Percentiles rank a stretch among this genome's conserved stretches.
These are phyloP conservation scores for Otolemur garnettii DNA, from an alignment of 2,113 vertebrate genomes.

Conservation along the genomic window DNA sequence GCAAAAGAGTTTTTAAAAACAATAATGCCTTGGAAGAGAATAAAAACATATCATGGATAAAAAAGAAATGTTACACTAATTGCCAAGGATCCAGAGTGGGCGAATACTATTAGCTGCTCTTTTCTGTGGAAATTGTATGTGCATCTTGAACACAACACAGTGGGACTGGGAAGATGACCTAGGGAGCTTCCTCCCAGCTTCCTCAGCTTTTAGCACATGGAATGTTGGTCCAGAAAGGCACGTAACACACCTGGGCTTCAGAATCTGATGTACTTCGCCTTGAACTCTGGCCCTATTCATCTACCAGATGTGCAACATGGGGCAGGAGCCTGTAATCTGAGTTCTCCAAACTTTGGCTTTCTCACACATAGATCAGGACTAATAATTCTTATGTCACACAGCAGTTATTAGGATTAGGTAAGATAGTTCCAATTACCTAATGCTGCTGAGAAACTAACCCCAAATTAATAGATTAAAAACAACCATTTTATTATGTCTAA, in stretches of 20 bases:
- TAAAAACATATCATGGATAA: not conserved
- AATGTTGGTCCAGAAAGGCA: not conserved
- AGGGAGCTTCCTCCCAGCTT: not conserved
- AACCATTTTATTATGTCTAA: not conserved
- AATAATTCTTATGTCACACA: not conserved
- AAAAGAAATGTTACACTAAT: not conserved
- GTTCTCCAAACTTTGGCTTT: not conserved
- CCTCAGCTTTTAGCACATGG: not conserved
- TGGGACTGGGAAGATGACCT: not conserved
- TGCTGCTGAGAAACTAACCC: not conserved
- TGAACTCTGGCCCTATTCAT: not conserved
- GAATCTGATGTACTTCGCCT: not conserved
- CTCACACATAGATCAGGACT: not conserved
- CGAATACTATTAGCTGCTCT: not conserved
- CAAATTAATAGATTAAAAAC: slow-evolving; percentile 21
- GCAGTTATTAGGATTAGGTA: not conserved
- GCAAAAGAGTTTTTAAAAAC: slow-evolving; percentile 38
- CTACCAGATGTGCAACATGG: not conserved
- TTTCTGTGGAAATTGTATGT: not conserved
- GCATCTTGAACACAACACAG: not conserved
- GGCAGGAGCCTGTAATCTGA: not conserved
- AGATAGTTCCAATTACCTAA: not conserved
- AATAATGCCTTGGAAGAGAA: slow-evolving; percentile 34
- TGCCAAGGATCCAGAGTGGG: not conserved
- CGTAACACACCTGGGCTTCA: not conserved